Evolutionary conservation across 2,888 invertebrate species (phyloP), one percentile per base, ranked within the genome.

Genomic region (Cepaea hortensis): DNA sequence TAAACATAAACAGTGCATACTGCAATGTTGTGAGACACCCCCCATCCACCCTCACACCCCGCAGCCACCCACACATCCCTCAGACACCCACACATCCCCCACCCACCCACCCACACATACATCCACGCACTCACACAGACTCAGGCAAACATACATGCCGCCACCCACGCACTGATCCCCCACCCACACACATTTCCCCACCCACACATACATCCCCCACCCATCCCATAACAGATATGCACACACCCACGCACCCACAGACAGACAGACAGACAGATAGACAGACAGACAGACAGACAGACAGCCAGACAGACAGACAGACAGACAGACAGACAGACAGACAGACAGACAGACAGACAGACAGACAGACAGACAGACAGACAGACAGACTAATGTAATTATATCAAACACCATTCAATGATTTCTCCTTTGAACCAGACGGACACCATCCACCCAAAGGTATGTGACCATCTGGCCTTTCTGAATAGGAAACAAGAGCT

Each of bases 301-400:
- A 76, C 50, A 76, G 76, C 11, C 20, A 50, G 76, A 76, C 50
- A 76, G 76, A 76, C 50, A 50, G 61, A 50, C 55, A 61, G 76
- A 76, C 20, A 50, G 76, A 76, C 50, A 76, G 50, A 76, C 50
- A 50, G 76, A 76, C 50, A 50, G 76, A 76, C 50, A 50, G 50
- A 76, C 18, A 76, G 50, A 76, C 50, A 76, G 76, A 76, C 50
- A 76, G 76, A 76, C 50, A 76, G 76, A 76, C 50, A 76, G 76
- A 50, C 50, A 50, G 76, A 48, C 75, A 75, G 75, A 75, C 75
- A 75, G 75, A 50, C 50, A 50, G 13, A 76, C 50, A 76, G 76
- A 76, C 50, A 76, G 50, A 76, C 18, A 76, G 50, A 76, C 55
- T 9, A 55, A 55, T 55, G 6, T 55, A 6, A 55, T 18, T 68